phyloP scores from a whole-genome alignment of 2,113 vertebrate genomes.

The Platanista minor region DNA sequence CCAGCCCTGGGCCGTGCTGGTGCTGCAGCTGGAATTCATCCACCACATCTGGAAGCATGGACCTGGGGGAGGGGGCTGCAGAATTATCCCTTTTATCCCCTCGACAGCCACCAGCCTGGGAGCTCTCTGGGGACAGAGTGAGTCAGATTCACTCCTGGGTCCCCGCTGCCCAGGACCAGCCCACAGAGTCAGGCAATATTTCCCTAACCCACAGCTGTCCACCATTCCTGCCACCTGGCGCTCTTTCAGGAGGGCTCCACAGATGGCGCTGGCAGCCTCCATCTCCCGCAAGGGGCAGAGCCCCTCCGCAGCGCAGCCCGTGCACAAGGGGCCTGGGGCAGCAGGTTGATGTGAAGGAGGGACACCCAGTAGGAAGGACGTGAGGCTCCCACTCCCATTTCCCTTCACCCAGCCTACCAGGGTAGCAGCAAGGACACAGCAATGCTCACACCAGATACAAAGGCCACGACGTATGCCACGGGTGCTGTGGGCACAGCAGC shows the following conservation, averaged over 20 bases:
- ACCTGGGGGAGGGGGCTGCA: slow-evolving; percentile 80
- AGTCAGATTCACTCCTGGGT: background rate
- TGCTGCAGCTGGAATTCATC: slow-evolving; percentile 92
- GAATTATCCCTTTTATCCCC: background rate
- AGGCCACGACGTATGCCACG: slow-evolving; percentile 91
- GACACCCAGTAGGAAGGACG: background rate
- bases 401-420: slow-evolving; percentile 84
- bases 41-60: slow-evolving; percentile 96
- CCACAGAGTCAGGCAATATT: background rate
- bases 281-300: background rate
- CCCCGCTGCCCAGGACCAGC: background rate
- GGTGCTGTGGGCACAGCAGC: slow-evolving; percentile 89
- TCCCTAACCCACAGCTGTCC: background rate
- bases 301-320: background rate
- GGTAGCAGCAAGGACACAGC: slow-evolving; percentile 93
- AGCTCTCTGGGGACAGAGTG: background rate
- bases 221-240: background rate
- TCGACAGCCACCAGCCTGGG: background rate
- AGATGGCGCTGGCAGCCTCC: background rate
- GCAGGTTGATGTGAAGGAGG: background rate
- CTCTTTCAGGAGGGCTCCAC: background rate
- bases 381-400: background rate
- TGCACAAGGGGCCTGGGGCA: background rate
- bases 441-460: slow-evolving; percentile 93
- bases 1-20: slow-evolving; percentile 89